Percentiles rank a stretch among this genome's conserved stretches.
Evolutionary conservation across 2,113 vertebrate genomes (phyloP).

Genomic region (Toxostoma redivivum): DNA sequence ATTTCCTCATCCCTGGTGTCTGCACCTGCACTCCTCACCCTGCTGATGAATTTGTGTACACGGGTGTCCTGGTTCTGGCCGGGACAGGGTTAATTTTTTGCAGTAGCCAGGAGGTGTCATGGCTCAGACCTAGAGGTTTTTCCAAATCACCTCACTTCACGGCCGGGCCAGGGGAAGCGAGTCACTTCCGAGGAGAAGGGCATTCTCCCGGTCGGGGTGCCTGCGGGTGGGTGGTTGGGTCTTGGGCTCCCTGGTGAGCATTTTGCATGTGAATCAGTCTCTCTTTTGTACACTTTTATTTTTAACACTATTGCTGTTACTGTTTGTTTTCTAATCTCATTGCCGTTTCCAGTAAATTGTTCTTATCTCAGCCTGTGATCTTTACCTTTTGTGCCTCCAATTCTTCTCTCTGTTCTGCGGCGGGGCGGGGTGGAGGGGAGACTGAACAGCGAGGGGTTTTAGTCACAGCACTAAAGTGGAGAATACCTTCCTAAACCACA

Average conservation of each 20-base stretch:
- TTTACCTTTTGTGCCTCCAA: not conserved
- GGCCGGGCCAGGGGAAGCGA: not conserved
- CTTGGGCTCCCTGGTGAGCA: not conserved
- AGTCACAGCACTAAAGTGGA: not conserved
- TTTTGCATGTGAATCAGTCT: not conserved
- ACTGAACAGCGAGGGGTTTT: not conserved
- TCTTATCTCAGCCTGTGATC: not conserved
- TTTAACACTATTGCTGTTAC: not conserved
- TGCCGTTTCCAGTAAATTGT: not conserved
- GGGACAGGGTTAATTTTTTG: not conserved
- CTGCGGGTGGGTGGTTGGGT: fast-evolving
- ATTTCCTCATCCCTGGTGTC: not conserved
- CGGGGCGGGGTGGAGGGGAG: not conserved
- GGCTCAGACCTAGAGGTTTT: not conserved
- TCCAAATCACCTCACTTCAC: not conserved
- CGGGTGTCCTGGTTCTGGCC: not conserved
- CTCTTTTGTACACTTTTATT: not conserved
- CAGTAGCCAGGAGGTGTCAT: not conserved
- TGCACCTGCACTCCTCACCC: not conserved
- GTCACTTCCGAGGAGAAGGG: fast-evolving
- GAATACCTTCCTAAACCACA: not conserved
- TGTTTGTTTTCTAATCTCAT: not conserved
- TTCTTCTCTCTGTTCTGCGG: not conserved
- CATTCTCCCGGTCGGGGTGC: fast-evolving
- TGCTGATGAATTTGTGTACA: not conserved